Percentiles rank a stretch among this genome's conserved stretches.
Evolutionary conservation across 2,797 vertebrate species (phyloP).

Genomic region (Liasis olivaceus): DNA sequence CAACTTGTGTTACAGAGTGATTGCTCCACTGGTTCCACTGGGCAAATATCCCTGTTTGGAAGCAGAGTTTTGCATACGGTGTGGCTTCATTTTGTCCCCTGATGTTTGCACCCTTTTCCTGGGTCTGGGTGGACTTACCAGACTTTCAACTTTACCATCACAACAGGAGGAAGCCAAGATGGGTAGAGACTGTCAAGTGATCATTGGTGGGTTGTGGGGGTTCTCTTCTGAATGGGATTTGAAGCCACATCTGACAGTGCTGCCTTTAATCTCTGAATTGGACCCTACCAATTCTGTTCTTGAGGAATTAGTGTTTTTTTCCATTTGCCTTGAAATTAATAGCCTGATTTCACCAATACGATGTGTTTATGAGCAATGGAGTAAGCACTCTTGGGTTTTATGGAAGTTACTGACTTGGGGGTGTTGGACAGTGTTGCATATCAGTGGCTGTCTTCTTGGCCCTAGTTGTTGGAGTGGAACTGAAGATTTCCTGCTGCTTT

Average conservation of each 20-base stretch:
- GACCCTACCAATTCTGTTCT: neutral
- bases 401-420: neutral
- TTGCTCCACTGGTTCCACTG: neutral
- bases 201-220: neutral
- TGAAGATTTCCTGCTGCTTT: neutral
- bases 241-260: neutral
- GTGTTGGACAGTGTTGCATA: neutral
- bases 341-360: neutral
- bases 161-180: neutral
- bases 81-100: neutral
- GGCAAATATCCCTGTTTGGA: neutral
- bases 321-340: neutral
- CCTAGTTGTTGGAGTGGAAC: neutral
- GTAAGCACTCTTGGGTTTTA: neutral
- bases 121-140: neutral
- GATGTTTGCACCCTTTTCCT: neutral
- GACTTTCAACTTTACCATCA: neutral
- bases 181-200: neutral
- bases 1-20: neutral
- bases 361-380: slow-evolving; percentile 3
- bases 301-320: neutral
- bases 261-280: neutral
- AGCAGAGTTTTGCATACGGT: neutral
- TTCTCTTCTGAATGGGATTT: neutral
- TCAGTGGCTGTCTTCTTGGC: neutral